These are phyloP conservation scores for Toxotes lorentzi DNA, from an alignment of 2,797 vertebrate genomes.

Conservation along the genomic window DNA sequence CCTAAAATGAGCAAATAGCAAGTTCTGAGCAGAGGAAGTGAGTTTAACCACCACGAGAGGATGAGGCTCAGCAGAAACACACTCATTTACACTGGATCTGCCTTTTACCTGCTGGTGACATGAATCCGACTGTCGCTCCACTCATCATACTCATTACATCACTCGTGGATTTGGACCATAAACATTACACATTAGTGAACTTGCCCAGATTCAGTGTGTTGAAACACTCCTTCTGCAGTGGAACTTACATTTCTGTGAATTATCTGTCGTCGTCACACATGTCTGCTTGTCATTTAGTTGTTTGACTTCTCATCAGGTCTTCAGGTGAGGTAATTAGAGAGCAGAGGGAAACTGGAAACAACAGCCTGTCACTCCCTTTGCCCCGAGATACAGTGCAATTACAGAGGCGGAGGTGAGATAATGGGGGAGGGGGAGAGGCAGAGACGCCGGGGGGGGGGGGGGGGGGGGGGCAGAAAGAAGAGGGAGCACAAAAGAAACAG, in stretches of 20 bases:
- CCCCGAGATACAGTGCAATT: slow-evolving; percentile 26
- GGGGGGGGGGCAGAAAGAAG: background rate
- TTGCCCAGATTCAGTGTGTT: no score
- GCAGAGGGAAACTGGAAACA: slow-evolving; percentile 42
- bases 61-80: background rate
- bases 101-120: background rate
- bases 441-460: background rate
- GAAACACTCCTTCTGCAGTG: background rate
- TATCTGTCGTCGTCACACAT: background rate
- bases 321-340: slow-evolving; percentile 51
- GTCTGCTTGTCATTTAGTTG: slow-evolving; percentile 24
- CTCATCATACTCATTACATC: no score
- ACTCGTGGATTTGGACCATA: no score
- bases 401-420: slow-evolving; percentile 41
- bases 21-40: slow-evolving; percentile 30
- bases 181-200: no score
- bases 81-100: background rate
- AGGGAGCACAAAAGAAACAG: no score
- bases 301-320: slow-evolving; percentile 23
- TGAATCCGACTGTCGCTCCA: no score
- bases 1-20: slow-evolving; percentile 28
- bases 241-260: background rate
- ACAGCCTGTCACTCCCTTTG: slow-evolving; percentile 31
- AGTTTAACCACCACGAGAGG: background rate
- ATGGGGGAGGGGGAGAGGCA: background rate